Evolutionary conservation across 2,797 vertebrate genomes (phyloP).

Genomic region (Anguilla obscura): DNA sequence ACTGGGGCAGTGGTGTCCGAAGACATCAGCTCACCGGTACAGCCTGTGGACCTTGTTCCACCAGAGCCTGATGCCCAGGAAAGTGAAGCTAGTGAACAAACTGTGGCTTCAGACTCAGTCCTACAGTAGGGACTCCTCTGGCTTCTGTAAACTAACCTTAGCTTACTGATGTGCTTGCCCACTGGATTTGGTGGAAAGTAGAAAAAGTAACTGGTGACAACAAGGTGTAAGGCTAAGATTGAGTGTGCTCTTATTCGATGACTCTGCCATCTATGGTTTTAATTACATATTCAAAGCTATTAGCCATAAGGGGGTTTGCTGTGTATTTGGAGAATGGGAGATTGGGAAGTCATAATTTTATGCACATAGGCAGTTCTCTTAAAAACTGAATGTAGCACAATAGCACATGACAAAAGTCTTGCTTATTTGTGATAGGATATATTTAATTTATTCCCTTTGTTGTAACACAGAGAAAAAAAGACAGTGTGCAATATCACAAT

Average conservation of each 20-base stretch:
- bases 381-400: neutral
- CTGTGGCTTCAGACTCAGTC: neutral
- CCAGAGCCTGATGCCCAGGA: conserved; percentile 30
- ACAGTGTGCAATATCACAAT: neutral
- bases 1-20: conserved; percentile 32
- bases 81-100: neutral
- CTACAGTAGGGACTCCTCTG: conserved; percentile 48
- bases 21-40: conserved; percentile 28
- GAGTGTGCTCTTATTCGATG: neutral
- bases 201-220: neutral
- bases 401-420: neutral
- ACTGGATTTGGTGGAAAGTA: neutral
- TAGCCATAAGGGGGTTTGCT: neutral
- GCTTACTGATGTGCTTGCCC: neutral
- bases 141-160: neutral
- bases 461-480: neutral
- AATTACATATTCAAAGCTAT: neutral
- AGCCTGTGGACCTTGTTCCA: conserved; percentile 40
- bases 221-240: neutral
- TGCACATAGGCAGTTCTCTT: neutral
- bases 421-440: neutral
- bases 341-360: neutral
- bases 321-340: neutral
- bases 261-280: neutral
- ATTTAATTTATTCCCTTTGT: neutral